Conservation (phyloP, 2,113 vertebrate species). For the Dromiciops gliroides region DNA sequence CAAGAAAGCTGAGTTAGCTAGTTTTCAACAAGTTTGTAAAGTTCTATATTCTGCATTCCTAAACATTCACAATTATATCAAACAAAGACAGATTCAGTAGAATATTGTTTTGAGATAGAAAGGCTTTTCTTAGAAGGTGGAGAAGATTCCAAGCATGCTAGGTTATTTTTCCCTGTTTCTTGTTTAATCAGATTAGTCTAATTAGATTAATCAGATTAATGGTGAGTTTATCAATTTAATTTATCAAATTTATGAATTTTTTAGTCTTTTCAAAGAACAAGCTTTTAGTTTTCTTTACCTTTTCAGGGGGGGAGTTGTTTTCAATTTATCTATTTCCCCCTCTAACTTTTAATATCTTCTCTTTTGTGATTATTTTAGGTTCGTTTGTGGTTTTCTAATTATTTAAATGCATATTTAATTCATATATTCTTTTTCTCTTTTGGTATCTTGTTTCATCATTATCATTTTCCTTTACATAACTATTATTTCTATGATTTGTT, state of each 20-base stretch:
- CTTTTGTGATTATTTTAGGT: no score
- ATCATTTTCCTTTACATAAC: no score
- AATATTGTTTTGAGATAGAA: constrained; percentile 7
- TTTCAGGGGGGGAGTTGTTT: no score
- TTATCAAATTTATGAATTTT: no score
- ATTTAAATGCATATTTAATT: no score
- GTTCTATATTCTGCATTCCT: constrained; percentile 5
- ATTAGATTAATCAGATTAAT: constrained; percentile 1
- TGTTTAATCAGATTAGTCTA: constrained; percentile 10
- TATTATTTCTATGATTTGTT: no score
- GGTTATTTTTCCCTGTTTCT: constrained; percentile 14
- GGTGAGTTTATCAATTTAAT: neutral
- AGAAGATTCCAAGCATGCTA: constrained; percentile 19
- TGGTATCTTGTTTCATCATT: no score
- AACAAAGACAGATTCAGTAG: constrained; percentile 17
- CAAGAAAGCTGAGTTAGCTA: constrained; percentile 1
- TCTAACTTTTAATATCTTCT: no score
- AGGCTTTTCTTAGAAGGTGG: constrained; percentile 24
- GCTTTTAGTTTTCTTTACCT: constrained; percentile 40
- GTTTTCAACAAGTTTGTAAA: neutral
- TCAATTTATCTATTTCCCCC: no score
- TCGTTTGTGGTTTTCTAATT: no score
- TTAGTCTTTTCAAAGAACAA: neutral
- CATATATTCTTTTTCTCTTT: no score
- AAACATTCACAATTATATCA: constrained; percentile 29